Percentiles rank a stretch among this genome's conserved stretches.
Evolutionary conservation across 2,888 invertebrate species (phyloP).

Genomic region (Pollenia amentaria): DNA sequence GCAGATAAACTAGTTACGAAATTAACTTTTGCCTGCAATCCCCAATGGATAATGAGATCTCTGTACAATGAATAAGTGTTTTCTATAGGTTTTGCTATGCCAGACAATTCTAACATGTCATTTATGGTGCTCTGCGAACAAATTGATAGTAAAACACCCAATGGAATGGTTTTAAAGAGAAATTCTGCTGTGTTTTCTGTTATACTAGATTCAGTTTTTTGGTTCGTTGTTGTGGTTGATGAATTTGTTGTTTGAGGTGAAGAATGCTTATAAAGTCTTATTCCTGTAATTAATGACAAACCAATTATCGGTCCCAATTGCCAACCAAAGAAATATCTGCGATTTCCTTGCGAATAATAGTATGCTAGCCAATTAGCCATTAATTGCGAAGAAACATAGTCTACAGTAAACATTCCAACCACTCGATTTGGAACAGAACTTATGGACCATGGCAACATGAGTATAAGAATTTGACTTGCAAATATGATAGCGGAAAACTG

Average conservation of each 20-base stretch:
- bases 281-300: slow-evolving; percentile 79
- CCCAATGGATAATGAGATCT: slow-evolving; percentile 82
- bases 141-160: slow-evolving; percentile 80
- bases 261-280: slow-evolving; percentile 76
- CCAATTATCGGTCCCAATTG: slow-evolving; percentile 82
- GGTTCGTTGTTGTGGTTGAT: slow-evolving; percentile 48
- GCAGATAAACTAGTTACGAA: slow-evolving; percentile 82
- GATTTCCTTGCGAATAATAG: slow-evolving; percentile 81
- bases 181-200: slow-evolving; percentile 75
- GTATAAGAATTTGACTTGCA: slow-evolving; percentile 90
- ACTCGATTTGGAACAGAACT: slow-evolving; percentile 85
- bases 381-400: slow-evolving; percentile 82
- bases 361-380: slow-evolving; percentile 81
- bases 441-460: slow-evolving; percentile 89
- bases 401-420: slow-evolving; percentile 80
- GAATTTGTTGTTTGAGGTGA: slow-evolving; percentile 51
- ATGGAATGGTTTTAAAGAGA: slow-evolving; percentile 79
- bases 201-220: slow-evolving; percentile 58
- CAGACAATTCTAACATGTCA: slow-evolving; percentile 80
- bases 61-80: slow-evolving; percentile 80
- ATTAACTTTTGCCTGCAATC: slow-evolving; percentile 80
- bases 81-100: slow-evolving; percentile 79
- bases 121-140: slow-evolving; percentile 81
- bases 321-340: slow-evolving; percentile 82
- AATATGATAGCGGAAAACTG: slow-evolving; percentile 94